These are phyloP conservation scores for Anadara kagoshimensis DNA, from an alignment of 1,140 invertebrate species.

Conservation along the genomic window DNA sequence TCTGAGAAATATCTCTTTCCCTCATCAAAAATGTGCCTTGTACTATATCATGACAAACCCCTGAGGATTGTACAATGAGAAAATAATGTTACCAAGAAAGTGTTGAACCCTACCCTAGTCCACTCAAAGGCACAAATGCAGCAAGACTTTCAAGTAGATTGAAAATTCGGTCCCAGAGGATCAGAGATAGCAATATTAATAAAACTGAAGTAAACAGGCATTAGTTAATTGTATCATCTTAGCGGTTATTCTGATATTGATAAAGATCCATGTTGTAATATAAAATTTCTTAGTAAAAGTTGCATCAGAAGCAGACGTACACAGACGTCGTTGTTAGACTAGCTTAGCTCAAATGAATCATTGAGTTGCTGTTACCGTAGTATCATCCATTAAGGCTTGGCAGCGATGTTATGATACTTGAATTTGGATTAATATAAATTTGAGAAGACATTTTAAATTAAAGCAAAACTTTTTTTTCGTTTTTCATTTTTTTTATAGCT, in stretches of 20 bases:
- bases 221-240: slow-evolving; percentile 63
- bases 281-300: slow-evolving; percentile 42
- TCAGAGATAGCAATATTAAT: slow-evolving; percentile 58
- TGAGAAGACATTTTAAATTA: no score
- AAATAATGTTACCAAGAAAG: slow-evolving; percentile 42
- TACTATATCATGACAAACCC: slow-evolving; percentile 37
- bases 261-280: slow-evolving; percentile 42
- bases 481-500: no score
- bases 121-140: slow-evolving; percentile 22
- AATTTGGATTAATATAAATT: no score
- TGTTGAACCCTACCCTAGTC: slow-evolving; percentile 37
- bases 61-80: slow-evolving; percentile 29
- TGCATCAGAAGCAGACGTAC: slow-evolving; percentile 1
- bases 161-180: slow-evolving; percentile 52
- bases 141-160: slow-evolving; percentile 51
- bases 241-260: slow-evolving; percentile 45
- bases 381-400: no score
- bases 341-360: no score
- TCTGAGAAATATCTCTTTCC: slow-evolving; percentile 52
- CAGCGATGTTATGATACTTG: no score
- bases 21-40: slow-evolving; percentile 36
- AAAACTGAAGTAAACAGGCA: slow-evolving; percentile 60
- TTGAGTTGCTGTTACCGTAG: no score
- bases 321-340: no score
- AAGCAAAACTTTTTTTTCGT: no score